A percentile compares a stretch with the other conserved stretches of the same genome.
Conservation (phyloP, 2,797 vertebrate species). For the Macropodus opercularis region DNA sequence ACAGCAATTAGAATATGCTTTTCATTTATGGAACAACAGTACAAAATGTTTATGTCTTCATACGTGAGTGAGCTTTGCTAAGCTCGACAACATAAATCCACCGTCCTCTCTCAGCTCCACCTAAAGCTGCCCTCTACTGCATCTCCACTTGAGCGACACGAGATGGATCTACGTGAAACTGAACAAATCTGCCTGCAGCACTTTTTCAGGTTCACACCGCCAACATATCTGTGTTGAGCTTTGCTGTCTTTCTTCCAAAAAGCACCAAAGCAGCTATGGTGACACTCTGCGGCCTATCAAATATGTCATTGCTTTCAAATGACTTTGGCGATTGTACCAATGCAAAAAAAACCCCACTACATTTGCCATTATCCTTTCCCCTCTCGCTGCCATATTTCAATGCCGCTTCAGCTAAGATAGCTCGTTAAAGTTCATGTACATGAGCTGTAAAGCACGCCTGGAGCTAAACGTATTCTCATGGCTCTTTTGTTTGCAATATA, state of each 20-base stretch:
- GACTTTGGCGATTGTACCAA: not conserved
- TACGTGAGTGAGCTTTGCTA: not conserved
- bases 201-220: no score
- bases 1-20: slow-evolving; percentile 52
- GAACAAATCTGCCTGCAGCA: no score
- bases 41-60: not conserved
- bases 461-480: not conserved
- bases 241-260: no score
- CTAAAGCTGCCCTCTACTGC: no score
- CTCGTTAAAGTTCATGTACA: slow-evolving; percentile 10
- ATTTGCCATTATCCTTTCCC: not conserved
- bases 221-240: no score
- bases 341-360: not conserved
- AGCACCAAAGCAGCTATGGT: no score
- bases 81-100: not conserved
- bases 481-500: slow-evolving; percentile 32
- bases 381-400: not conserved
- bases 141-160: no score
- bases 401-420: slow-evolving; percentile 7
- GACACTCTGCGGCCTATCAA: no score
- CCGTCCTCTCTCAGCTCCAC: no score
- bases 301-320: no score
- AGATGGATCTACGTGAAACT: no score
- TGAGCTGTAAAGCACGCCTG: slow-evolving; percentile 4
- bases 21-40: slow-evolving; percentile 16